These are phyloP conservation scores for Epirrhoe alternata DNA, from an alignment of 2,888 invertebrate species.

Conservation along the genomic window DNA sequence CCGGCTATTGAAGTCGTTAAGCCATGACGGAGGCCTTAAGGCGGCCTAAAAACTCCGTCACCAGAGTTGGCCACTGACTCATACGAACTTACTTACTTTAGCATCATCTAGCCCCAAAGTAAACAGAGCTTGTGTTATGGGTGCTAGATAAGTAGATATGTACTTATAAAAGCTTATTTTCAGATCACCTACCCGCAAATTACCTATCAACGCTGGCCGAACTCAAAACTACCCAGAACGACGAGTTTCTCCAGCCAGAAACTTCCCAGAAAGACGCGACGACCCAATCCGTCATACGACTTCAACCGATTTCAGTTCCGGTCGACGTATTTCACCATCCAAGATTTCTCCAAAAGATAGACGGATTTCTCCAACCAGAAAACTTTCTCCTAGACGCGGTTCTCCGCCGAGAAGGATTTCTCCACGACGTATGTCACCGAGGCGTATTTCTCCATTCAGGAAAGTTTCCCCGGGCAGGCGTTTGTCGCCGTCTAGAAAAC, in stretches of 20 bases:
- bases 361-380: conserved; percentile 10
- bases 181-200: conserved; percentile 24
- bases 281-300: not conserved
- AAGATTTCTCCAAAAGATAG: conserved; percentile 13
- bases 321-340: conserved; percentile 11
- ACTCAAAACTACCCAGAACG: conserved; percentile 14
- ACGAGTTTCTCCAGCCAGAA: conserved; percentile 23
- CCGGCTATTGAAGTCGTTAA: too few relatives aligned
- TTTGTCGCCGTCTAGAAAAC: conserved; percentile 19
- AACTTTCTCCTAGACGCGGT: not conserved
- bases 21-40: too few relatives aligned
- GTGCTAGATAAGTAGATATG: too few relatives aligned
- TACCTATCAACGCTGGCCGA: conserved; percentile 1
- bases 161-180: conserved; percentile 7
- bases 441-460: conserved; percentile 33
- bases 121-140: too few relatives aligned
- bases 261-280: conserved; percentile 13
- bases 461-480: conserved; percentile 40
- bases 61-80: too few relatives aligned
- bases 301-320: conserved; percentile 6
- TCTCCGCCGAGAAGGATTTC: conserved; percentile 17
- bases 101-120: too few relatives aligned
- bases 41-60: too few relatives aligned
- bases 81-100: too few relatives aligned
- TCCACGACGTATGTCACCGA: conserved; percentile 25